Evolutionary conservation across 2,113 vertebrate genomes (phyloP), one percentile per base, ranked within the genome.

Genomic region (Strix uralensis): DNA sequence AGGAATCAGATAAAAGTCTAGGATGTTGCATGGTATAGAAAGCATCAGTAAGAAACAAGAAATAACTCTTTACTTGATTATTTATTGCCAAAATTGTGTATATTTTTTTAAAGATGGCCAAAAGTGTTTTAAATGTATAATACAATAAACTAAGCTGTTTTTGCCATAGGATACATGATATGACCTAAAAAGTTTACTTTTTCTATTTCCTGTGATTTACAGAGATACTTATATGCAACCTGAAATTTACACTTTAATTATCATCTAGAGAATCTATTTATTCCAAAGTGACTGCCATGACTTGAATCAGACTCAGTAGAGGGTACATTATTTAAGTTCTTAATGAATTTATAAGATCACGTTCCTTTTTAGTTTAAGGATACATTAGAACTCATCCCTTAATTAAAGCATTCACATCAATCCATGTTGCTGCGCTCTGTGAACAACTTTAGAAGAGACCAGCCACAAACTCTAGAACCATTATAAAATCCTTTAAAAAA

Each of bases 371-470:
- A 49, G 25, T 47, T 81, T 57, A 85, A 79, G 61, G 63, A 62
- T 54, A 34, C 4, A 10, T 69, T 79, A 75, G 42, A 88, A 40
- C 29, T 85, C 36, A 27, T 42, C 11, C 18, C 23, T 52, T 42
- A 44, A 49, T 75, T 80, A 46, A 42, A 90, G 2, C 0, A 3
- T 54, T 66, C 32, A 8, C 5, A 4, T 66, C 1, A 0, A 21
- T n/a, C 71, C 14, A 23, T 7, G 1, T 66, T 81, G 25, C 17
- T 55, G 5, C 1, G 0, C 51, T 58, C 32, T 55, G 7, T 67
- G 29, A 87, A 59, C 5, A 46, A 7, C 29, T 75, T 87, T 32
- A 79, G 40, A 81, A 72, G 4, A 69, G 18, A 61, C 4, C 21
- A 87, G 19, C 7, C 34, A 82, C 17, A 70, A 94, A 44, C 17